Evolutionary conservation across 2,797 vertebrate species (phyloP).

Genomic region (Staurois parvus): DNA sequence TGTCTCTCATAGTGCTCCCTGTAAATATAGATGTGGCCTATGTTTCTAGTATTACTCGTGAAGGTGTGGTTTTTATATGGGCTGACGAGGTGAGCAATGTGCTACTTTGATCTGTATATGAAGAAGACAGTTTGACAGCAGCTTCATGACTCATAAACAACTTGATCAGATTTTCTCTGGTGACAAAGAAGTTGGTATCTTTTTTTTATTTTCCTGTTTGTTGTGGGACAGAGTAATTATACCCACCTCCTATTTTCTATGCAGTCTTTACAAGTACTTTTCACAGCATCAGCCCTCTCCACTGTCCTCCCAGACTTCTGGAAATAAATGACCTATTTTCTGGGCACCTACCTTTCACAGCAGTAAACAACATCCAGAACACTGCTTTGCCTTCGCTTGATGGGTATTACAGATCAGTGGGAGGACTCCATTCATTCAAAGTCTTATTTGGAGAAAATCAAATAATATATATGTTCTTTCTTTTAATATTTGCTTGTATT

Average conservation of each 20-base stretch:
- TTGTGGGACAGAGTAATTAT: slow-evolving; percentile 6
- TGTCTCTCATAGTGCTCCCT: neutral
- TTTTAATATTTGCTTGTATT: no score
- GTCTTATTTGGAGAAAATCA: no score
- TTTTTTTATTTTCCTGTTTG: neutral
- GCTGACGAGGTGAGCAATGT: slow-evolving; percentile 14
- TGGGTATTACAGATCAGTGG: no score
- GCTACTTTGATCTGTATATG: slow-evolving; percentile 42
- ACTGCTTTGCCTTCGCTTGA: no score
- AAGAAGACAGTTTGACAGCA: slow-evolving; percentile 30
- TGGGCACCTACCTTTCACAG: neutral
- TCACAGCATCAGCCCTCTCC: neutral
- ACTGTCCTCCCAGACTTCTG: neutral
- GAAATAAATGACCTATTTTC: neutral
- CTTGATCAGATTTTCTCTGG: slow-evolving; percentile 36
- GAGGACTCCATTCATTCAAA: no score
- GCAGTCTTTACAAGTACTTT: neutral
- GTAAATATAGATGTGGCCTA: slow-evolving; percentile 8
- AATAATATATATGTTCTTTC: no score
- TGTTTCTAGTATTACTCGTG: slow-evolving; percentile 7
- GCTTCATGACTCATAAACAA: slow-evolving; percentile 42
- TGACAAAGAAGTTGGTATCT: slow-evolving; percentile 23
- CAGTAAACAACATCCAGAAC: no score
- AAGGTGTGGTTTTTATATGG: slow-evolving; percentile 33
- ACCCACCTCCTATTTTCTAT: neutral